phyloP scores from a whole-genome alignment of 2,797 vertebrate genomes.

The Amblyopsis hoosieri region DNA sequence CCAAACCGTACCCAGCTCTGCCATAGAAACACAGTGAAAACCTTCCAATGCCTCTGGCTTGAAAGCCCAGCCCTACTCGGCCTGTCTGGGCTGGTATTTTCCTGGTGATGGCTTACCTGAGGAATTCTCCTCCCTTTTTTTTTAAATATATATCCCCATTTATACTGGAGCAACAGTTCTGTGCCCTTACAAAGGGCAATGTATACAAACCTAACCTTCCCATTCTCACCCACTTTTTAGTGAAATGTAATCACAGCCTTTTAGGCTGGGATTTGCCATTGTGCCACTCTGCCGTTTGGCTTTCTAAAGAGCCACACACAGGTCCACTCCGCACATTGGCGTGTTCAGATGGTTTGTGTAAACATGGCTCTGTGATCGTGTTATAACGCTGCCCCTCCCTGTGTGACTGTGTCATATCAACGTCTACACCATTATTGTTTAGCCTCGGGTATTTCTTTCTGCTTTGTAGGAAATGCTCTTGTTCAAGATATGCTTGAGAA shows the following conservation, averaged over 20 bases:
- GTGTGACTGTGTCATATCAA: slow-evolving; percentile 48
- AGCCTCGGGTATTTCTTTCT: slow-evolving; percentile 74
- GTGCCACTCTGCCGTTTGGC: slow-evolving; percentile 26
- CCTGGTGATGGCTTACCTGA: slow-evolving; percentile 83
- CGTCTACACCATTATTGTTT: slow-evolving; percentile 56
- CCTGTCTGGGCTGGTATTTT: slow-evolving; percentile 85
- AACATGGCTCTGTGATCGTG: slow-evolving; percentile 63
- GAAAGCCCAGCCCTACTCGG: slow-evolving; percentile 74
- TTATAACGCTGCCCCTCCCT: slow-evolving; percentile 65
- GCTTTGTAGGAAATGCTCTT: slow-evolving; percentile 67
- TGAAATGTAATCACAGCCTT: slow-evolving; percentile 69
- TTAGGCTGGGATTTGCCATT: slow-evolving; percentile 63
- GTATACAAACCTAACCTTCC: slow-evolving; percentile 65
- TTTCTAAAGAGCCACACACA: slow-evolving; percentile 53
- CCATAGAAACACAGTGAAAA: slow-evolving; percentile 76
- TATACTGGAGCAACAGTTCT: slow-evolving; percentile 60
- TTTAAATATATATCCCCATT: slow-evolving; percentile 64
- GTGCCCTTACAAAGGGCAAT: slow-evolving; percentile 63
- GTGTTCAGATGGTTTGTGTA: slow-evolving; percentile 67
- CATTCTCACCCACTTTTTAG: slow-evolving; percentile 40
- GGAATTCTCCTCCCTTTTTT: slow-evolving; percentile 89
- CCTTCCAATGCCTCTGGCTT: slow-evolving; percentile 71
- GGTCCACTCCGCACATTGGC: slow-evolving; percentile 60
- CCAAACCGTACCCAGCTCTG: slow-evolving; percentile 71
- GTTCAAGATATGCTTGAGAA: slow-evolving; percentile 50